Evolutionary conservation across 2,888 invertebrate species (phyloP), one percentile per base, ranked within the genome.

Genomic region (Brachyopa scutellaris): DNA sequence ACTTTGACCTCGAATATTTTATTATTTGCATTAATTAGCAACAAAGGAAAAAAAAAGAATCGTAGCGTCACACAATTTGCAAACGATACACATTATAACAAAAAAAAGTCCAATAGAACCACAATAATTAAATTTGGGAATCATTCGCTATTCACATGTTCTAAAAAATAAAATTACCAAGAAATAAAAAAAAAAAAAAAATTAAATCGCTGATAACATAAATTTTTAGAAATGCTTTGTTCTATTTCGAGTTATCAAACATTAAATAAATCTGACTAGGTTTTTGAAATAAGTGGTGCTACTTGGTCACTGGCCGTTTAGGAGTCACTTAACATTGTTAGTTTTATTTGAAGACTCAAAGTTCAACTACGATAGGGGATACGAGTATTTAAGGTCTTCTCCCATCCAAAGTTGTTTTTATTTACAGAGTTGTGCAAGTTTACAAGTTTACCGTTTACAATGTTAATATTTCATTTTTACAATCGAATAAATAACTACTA

Each of bases 61-160:
- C 2, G 13, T 36, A 38, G 21, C 15, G 17, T 51, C 29, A 47
- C 31, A 11, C 9, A 42, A 67, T 26, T 26, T 47, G 33, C 38
- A 26, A 51, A 45, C n/a, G n/a, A n/a, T n/a, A n/a, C n/a, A n/a
- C 15, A 23, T 26, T 26, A 26, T 15, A 21, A 9, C 9, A 8
- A 9, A 51, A 51, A 26, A 19, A 40, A 15, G 13, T 26, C 26
- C 6, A 23, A 47, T 31, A 64, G 5, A 33, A 36, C 15, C n/a
- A n/a, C n/a, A n/a, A n/a, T n/a, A n/a, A n/a, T n/a, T n/a, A 4
- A 51, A 51, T 19, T 33, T 6, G 11, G 40, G 11, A 31, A 51
- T 38, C 64, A 66, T 47, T 51, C 29, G 31, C 9, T 42, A 29
- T 11, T 53, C 42, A 42, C 66, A 53, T 66, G 53, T 7, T 53